Percentiles rank a stretch among this genome's conserved stretches.
Evolutionary conservation across 2,113 vertebrate genomes (phyloP).

Genomic region (Origma solitaria): DNA sequence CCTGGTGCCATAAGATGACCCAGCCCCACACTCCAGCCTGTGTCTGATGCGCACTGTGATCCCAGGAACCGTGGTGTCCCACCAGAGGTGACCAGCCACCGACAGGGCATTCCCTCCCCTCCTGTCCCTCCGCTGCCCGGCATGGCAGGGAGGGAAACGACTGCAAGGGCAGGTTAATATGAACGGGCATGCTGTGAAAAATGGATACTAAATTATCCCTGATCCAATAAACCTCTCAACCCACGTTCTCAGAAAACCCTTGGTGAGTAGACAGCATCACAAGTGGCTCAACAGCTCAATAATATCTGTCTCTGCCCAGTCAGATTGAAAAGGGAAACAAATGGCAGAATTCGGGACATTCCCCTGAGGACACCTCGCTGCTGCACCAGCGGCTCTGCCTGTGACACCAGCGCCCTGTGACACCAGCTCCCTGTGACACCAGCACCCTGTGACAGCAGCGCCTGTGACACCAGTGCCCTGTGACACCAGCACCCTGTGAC

Average conservation of each 20-base stretch:
- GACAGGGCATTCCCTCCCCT: not conserved
- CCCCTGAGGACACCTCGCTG: not conserved
- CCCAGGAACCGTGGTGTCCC: not conserved
- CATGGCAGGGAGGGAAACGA: not conserved
- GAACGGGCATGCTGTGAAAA: not conserved
- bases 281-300: conserved; percentile 20
- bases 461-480: no score
- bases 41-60: not conserved
- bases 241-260: not conserved
- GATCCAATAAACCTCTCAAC: conserved; percentile 30
- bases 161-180: not conserved
- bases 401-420: no score
- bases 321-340: conserved; percentile 17
- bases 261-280: not conserved
- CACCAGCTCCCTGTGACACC: no score
- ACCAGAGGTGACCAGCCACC: rapidly evolving
- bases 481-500: no score
- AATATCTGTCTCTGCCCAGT: conserved; percentile 30
- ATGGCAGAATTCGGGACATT: not conserved
- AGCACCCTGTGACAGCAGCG: no score
- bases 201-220: conserved; percentile 20
- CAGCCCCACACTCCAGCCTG: not conserved
- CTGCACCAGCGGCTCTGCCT: rapidly evolving
- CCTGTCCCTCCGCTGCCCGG: not conserved
- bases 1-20: not conserved